Conservation (phyloP, 1,140 invertebrate species). For the Plectrocnemia conspersa region DNA sequence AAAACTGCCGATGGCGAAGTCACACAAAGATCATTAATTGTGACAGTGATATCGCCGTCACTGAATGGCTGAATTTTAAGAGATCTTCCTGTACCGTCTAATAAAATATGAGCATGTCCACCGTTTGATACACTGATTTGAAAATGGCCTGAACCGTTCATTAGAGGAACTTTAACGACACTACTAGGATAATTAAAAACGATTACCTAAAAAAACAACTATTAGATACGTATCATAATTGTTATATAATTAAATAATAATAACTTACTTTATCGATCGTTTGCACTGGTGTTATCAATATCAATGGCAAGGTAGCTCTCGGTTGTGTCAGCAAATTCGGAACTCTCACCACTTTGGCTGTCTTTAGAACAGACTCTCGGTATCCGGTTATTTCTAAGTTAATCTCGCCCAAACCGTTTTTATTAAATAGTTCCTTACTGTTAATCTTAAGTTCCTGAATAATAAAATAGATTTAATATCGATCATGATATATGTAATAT, state of each 20-base stretch:
- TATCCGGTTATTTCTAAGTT: slow-evolving; percentile 20
- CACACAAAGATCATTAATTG: slow-evolving; percentile 26
- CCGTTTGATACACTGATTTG: slow-evolving; percentile 4
- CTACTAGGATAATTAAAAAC: slow-evolving; percentile 15
- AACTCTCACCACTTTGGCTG: slow-evolving; percentile 3
- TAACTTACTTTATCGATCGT: slow-evolving; percentile 18
- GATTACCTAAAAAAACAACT: slow-evolving; percentile 26
- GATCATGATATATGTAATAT: too few species aligned
- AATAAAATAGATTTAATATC: too few species aligned
- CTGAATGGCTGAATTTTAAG: slow-evolving; percentile 21
- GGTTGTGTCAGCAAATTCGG: slow-evolving; percentile 5
- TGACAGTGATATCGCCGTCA: slow-evolving; percentile 17
- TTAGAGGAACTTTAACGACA: slow-evolving; percentile 9
- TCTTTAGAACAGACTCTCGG: slow-evolving; percentile 13
- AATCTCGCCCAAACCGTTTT: slow-evolving; percentile 9
- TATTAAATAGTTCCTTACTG: slow-evolving; percentile 6
- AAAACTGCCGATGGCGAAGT: slow-evolving; percentile 8
- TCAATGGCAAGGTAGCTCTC: slow-evolving; percentile 13
- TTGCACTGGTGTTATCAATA: slow-evolving; percentile 16
- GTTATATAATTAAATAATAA: neutral
- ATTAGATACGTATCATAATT: neutral
- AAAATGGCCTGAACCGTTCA: slow-evolving; percentile 27
- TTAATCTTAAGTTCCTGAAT: too few species aligned
- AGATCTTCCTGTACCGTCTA: slow-evolving; percentile 13
- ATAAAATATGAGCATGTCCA: neutral